phyloP scores from a whole-genome alignment of 2,113 vertebrate species.

The Etheostoma spectabile region DNA sequence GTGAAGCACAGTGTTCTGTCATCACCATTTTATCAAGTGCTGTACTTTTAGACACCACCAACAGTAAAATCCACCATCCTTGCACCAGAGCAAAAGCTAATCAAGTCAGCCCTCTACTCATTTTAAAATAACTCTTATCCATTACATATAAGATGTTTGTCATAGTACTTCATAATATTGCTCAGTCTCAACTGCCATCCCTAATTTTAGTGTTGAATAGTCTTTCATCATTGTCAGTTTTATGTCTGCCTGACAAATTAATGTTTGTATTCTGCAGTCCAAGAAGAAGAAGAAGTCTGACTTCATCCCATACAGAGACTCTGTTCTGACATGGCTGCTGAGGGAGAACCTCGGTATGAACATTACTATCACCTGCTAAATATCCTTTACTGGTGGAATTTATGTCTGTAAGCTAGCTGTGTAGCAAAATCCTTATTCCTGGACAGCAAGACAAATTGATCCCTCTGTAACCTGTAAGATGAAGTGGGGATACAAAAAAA shows the following conservation, averaged over 20 bases:
- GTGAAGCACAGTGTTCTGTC: neutral
- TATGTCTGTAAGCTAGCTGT: slow-evolving; percentile 25
- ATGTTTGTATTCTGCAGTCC: slow-evolving; percentile 85
- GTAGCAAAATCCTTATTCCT: neutral
- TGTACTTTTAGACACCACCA: slow-evolving; percentile 1
- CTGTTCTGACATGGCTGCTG: slow-evolving; percentile 98
- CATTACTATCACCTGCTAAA: slow-evolving; percentile 20
- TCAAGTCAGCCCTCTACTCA: slow-evolving; percentile 14
- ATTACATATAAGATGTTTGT: slow-evolving; percentile 5
- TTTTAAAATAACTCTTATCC: slow-evolving; percentile 21
- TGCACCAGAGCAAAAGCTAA: slow-evolving; percentile 11
- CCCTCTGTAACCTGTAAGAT: slow-evolving; percentile 29
- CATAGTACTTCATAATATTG: slow-evolving; percentile 17
- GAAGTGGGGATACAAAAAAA: slow-evolving; percentile 1
- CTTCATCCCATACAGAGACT: slow-evolving; percentile 98
- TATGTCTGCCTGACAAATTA: neutral
- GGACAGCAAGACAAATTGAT: slow-evolving; percentile 3
- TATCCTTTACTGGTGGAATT: neutral
- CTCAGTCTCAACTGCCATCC: neutral
- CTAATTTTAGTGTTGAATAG: slow-evolving; percentile 7
- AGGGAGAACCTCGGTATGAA: slow-evolving; percentile 96
- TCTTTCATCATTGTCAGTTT: neutral
- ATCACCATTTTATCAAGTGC: slow-evolving; percentile 1
- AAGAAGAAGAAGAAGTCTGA: slow-evolving; percentile 99
- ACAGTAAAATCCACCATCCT: neutral